phyloP scores from a whole-genome alignment of 2,113 vertebrate species.

The Amphiprion ocellaris region DNA sequence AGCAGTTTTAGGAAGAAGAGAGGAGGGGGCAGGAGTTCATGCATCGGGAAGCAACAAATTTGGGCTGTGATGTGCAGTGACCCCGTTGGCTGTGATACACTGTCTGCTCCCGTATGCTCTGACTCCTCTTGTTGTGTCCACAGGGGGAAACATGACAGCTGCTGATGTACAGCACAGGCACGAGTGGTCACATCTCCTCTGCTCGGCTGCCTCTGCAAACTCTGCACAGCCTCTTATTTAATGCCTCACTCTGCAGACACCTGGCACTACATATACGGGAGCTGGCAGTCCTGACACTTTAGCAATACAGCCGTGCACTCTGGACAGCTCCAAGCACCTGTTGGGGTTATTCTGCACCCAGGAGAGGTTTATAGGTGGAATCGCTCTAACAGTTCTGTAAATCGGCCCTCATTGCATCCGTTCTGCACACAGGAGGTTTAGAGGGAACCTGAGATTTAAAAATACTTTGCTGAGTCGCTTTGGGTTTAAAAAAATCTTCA shows the following conservation, averaged over 20 bases:
- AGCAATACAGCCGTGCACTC: constrained; percentile 48
- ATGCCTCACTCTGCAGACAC: constrained; percentile 45
- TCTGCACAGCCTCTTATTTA: constrained; percentile 61
- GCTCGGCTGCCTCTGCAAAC: constrained; percentile 65
- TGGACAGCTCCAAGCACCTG: constrained; percentile 21
- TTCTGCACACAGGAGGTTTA: constrained; percentile 7
- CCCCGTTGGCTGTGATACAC: constrained; percentile 60
- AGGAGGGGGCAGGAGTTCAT: neutral
- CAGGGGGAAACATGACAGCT: constrained; percentile 70
- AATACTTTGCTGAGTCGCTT: constrained; percentile 24
- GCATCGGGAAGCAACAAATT: constrained; percentile 36
- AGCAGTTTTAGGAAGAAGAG: neutral
- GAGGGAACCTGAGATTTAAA: constrained; percentile 1
- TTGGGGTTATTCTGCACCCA: constrained; percentile 3
- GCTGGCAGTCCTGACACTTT: constrained; percentile 26
- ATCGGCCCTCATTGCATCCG: constrained; percentile 16
- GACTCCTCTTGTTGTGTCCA: constrained; percentile 61
- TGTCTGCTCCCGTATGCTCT: constrained; percentile 47
- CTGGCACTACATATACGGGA: constrained; percentile 1
- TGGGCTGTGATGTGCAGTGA: constrained; percentile 22
- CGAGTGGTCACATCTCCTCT: constrained; percentile 52
- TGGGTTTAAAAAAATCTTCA: neutral
- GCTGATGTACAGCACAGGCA: constrained; percentile 66
- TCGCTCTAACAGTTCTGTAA: constrained; percentile 19
- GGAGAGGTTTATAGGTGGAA: neutral